A percentile compares a stretch with the other conserved stretches of the same genome.
phyloP scores from a whole-genome alignment of 2,797 vertebrate species.

The Urocyon cinereoargenteus region DNA sequence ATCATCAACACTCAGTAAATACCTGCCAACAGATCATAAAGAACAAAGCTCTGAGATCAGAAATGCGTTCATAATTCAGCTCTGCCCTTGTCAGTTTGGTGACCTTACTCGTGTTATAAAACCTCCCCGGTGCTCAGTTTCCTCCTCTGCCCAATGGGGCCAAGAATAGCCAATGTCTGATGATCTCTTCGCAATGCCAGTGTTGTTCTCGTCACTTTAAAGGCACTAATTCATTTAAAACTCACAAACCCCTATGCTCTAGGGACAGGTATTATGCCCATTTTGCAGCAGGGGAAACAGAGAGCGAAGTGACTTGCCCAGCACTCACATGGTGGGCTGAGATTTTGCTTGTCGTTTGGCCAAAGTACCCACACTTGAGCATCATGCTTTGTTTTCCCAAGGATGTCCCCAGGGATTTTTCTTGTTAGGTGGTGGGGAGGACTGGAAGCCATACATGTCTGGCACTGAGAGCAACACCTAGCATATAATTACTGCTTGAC shows the following conservation, averaged over 20 bases:
- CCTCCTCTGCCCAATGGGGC: not conserved
- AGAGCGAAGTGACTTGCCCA: not conserved
- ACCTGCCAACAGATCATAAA: not conserved
- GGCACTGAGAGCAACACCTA: not conserved
- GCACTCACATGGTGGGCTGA: accelerated
- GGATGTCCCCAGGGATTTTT: not conserved
- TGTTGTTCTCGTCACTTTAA: not conserved
- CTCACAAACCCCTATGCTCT: too few relatives aligned
- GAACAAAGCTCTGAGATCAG: not conserved
- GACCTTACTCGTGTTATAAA: not conserved
- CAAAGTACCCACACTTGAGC: not conserved
- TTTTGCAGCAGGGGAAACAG: not conserved
- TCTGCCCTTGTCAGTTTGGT: not conserved
- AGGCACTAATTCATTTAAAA: not conserved
- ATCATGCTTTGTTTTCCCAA: not conserved
- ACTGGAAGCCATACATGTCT: too few relatives aligned
- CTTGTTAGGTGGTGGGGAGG: not conserved
- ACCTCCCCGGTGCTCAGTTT: not conserved
- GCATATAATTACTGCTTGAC: not conserved
- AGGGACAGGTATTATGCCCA: not conserved
- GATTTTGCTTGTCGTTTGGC: not conserved
- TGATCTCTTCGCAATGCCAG: not conserved
- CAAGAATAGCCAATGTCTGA: not conserved
- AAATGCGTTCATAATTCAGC: not conserved
- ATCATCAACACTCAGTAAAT: not conserved